Percentiles rank a stretch among this genome's conserved stretches.
Evolutionary conservation across 2,797 vertebrate genomes (phyloP).

Genomic region (Petrocephalus sullivani): DNA sequence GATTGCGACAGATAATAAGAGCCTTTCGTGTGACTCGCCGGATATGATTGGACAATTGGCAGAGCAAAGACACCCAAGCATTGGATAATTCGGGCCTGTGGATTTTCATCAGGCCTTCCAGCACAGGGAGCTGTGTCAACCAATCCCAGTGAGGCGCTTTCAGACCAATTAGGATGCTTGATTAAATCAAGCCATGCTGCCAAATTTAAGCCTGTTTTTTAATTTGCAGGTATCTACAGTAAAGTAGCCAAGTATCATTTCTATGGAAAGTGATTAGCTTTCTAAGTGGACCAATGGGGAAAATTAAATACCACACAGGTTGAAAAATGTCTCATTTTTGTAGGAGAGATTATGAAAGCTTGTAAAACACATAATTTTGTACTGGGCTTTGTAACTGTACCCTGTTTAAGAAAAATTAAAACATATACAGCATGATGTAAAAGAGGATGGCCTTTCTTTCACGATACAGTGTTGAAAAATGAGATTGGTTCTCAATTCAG

Average conservation of each 20-base stretch:
- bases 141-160: not conserved
- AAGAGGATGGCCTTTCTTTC: not conserved
- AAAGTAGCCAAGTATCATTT: not conserved
- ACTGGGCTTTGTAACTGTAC: not conserved
- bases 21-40: not conserved
- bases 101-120: not conserved
- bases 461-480: not conserved
- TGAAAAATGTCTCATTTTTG: not conserved
- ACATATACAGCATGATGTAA: not conserved
- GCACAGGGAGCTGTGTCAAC: not conserved
- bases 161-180: not conserved
- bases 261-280: not conserved
- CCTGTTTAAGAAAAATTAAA: not conserved
- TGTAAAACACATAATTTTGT: not conserved
- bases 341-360: not conserved
- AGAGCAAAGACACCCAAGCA: not conserved
- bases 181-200: not conserved
- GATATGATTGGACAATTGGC: not conserved
- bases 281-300: not conserved
- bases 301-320: not conserved
- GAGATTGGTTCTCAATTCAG: not conserved
- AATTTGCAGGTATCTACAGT: not conserved
- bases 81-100: not conserved
- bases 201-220: not conserved
- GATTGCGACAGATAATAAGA: not conserved